Conservation (phyloP, 1,140 invertebrate species). For the Eumaeus atala region DNA sequence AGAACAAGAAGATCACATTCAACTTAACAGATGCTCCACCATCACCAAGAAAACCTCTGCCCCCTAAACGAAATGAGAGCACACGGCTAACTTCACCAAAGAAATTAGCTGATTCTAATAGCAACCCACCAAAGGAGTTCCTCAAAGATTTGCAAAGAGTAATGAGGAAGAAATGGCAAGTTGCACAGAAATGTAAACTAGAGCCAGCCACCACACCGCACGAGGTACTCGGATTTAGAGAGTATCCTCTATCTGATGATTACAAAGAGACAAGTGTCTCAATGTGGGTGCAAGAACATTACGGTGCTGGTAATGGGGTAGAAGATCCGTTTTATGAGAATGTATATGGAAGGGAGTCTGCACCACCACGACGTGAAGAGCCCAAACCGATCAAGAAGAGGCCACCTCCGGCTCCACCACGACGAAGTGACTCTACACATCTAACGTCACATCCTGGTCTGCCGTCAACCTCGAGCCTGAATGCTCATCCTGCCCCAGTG, state of each 20-base stretch:
- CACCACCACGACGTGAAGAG: constrained; percentile 40
- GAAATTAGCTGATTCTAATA: constrained; percentile 80
- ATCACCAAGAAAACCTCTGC: constrained; percentile 73
- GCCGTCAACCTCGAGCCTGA: constrained; percentile 18
- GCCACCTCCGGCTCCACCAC: constrained; percentile 59
- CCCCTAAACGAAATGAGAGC: constrained; percentile 82
- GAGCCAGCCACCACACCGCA: constrained; percentile 90
- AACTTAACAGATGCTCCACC: constrained; percentile 51
- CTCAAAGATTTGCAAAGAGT: constrained; percentile 91
- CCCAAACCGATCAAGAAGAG: constrained; percentile 55
- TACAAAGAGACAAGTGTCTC: constrained; percentile 89
- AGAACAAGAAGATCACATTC: constrained; percentile 56
- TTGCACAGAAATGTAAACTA: constrained; percentile 91
- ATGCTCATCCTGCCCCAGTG: constrained; percentile 21
- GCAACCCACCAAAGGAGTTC: constrained; percentile 88
- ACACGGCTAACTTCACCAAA: constrained; percentile 83
- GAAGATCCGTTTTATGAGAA: constrained; percentile 62
- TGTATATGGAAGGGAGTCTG: constrained; percentile 40
- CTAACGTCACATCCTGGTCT: constrained; percentile 35
- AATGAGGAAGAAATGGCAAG: constrained; percentile 95
- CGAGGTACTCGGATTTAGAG: constrained; percentile 91
- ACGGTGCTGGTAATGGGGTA: constrained; percentile 72
- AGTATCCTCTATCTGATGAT: constrained; percentile 80
- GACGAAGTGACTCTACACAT: constrained; percentile 61
- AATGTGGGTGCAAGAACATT: constrained; percentile 93